Evolutionary conservation across 1,140 invertebrate species (phyloP).

Genomic region (Saxidomus purpurata): DNA sequence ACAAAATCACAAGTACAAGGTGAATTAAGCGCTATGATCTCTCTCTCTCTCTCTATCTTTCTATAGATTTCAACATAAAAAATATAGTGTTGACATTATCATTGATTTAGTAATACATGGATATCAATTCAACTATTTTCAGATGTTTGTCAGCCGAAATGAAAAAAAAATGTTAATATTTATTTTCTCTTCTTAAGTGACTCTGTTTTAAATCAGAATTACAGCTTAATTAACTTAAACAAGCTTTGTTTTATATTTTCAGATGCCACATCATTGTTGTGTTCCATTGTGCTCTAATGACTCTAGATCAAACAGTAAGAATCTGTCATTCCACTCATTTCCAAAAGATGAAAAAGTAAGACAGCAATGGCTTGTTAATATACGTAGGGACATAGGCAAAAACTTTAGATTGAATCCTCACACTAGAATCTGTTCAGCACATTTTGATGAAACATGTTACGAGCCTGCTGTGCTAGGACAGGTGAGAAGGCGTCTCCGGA

Average conservation of each 20-base stretch:
- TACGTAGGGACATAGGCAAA: neutral
- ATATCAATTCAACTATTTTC: no score
- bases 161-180: no score
- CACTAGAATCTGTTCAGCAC: neutral
- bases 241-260: neutral
- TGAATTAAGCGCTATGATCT: no score
- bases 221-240: no score
- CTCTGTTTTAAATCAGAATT: no score
- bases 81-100: no score
- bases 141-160: neutral
- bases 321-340: neutral
- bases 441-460: neutral
- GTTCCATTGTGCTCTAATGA: neutral
- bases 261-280: constrained; percentile 29
- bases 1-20: no score
- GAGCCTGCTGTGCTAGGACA: neutral
- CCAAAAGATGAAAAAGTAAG: neutral
- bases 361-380: neutral
- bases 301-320: neutral
- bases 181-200: neutral
- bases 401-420: neutral
- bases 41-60: no score
- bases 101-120: no score
- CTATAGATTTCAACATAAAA: no score
- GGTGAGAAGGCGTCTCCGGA: neutral